These are phyloP conservation scores for Harlomillsia oculata DNA, from an alignment of 1,140 invertebrate genomes.

Conservation along the genomic window DNA sequence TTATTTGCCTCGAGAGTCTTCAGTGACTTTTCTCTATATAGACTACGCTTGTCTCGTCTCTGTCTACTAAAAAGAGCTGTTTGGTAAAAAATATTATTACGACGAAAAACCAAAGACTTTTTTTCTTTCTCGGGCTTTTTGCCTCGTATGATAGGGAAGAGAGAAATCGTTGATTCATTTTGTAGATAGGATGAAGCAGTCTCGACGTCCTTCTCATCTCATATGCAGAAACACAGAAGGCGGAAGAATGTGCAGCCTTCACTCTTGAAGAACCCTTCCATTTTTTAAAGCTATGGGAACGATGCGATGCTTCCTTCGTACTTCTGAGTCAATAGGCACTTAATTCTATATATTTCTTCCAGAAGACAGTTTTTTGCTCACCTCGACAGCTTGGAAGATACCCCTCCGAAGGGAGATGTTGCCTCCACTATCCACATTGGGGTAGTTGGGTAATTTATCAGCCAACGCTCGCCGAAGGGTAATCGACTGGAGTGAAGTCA, in stretches of 20 bases:
- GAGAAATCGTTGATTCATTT: no score
- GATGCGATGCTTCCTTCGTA: background rate
- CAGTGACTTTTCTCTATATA: no score
- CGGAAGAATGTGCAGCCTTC: background rate
- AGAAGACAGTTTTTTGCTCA: conserved; percentile 25
- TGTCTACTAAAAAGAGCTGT: no score
- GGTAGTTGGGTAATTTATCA: conserved; percentile 36
- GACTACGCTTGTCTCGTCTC: no score
- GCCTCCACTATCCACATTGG: conserved; percentile 33
- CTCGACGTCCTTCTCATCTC: no score
- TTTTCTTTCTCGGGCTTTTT: background rate
- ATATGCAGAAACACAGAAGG: background rate
- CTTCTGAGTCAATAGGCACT: background rate
- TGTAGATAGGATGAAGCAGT: no score
- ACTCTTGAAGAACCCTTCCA: background rate
- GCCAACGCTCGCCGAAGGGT: conserved; percentile 33
- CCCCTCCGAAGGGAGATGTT: conserved; percentile 43
- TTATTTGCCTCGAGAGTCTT: no score
- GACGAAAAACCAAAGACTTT: background rate
- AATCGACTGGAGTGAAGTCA: conserved; percentile 39
- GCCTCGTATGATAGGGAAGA: no score
- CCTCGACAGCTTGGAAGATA: conserved; percentile 44
- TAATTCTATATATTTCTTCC: background rate
- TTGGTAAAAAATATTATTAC: background rate
- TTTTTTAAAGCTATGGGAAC: background rate